These are phyloP conservation scores for Spheniscus humboldti DNA, from an alignment of 2,797 vertebrate species.

Conservation along the genomic window DNA sequence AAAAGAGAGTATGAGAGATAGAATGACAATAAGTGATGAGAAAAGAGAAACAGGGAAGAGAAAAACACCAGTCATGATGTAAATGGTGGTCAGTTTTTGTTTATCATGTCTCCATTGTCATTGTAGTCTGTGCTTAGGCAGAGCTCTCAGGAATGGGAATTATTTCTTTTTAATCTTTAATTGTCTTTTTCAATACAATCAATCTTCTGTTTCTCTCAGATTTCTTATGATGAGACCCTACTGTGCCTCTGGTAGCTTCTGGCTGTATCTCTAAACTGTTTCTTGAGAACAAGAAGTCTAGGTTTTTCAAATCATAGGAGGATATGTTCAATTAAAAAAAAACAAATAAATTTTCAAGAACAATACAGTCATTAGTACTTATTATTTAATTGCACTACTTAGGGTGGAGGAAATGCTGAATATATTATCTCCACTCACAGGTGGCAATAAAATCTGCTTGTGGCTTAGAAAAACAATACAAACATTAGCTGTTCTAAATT, in stretches of 20 bases:
- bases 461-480: not conserved
- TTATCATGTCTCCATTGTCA: not conserved
- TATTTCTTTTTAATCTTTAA: not conserved
- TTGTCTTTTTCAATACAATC: not conserved
- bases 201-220: not conserved
- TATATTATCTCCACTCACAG: not conserved
- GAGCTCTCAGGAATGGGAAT: not conserved
- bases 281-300: not conserved
- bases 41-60: not conserved
- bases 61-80: not conserved
- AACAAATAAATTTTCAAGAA: not conserved
- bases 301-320: not conserved
- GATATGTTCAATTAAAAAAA: not conserved
- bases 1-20: not conserved
- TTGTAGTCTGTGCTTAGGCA: not conserved
- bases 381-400: not conserved
- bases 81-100: not conserved
- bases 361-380: not conserved
- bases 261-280: not conserved
- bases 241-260: not conserved
- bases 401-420: not conserved
- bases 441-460: not conserved
- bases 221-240: not conserved
- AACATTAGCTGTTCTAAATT: not conserved
- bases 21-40: not conserved